Conservation (phyloP, 2,888 invertebrate genomes). For the Zaprionus lineosus region DNA sequence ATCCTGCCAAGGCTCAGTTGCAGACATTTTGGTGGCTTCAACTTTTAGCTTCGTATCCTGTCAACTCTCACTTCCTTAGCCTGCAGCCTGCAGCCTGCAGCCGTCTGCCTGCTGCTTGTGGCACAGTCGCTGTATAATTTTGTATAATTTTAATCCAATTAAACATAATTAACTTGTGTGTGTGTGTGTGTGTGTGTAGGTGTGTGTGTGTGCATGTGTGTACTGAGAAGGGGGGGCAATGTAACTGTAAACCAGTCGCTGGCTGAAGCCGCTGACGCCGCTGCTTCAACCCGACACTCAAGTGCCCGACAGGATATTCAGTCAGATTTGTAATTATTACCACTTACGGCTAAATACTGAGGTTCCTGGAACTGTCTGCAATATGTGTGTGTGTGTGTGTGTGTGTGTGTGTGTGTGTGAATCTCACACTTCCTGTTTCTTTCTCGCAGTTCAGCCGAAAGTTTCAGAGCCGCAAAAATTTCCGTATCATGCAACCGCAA, state of each 20-base stretch:
- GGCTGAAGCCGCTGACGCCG: not conserved
- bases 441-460: too few relatives aligned
- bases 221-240: constrained; percentile 31
- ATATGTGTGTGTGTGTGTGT: constrained; percentile 13
- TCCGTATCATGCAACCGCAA: constrained; percentile 67
- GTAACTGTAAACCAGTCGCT: constrained; percentile 47
- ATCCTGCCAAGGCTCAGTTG: too few relatives aligned
- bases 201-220: constrained; percentile 2
- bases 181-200: not conserved
- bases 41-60: too few relatives aligned
- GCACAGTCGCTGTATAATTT: constrained; percentile 34
- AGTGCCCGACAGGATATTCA: constrained; percentile 10
- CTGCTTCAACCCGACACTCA: constrained; percentile 16
- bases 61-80: too few relatives aligned
- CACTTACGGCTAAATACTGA: constrained; percentile 77
- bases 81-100: too few relatives aligned
- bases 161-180: constrained; percentile 72
- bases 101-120: too few relatives aligned
- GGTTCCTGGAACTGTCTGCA: constrained; percentile 12
- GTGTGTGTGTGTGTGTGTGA: constrained; percentile 20
- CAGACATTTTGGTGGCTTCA: too few relatives aligned
- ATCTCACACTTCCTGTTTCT: constrained; percentile 3
- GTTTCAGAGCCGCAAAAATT: constrained; percentile 58
- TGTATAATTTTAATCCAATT: constrained; percentile 75
- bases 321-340: constrained; percentile 69